Percentiles rank a stretch among this genome's conserved stretches.
Conservation (phyloP, 2,113 vertebrate genomes). For the Orcinus orca region DNA sequence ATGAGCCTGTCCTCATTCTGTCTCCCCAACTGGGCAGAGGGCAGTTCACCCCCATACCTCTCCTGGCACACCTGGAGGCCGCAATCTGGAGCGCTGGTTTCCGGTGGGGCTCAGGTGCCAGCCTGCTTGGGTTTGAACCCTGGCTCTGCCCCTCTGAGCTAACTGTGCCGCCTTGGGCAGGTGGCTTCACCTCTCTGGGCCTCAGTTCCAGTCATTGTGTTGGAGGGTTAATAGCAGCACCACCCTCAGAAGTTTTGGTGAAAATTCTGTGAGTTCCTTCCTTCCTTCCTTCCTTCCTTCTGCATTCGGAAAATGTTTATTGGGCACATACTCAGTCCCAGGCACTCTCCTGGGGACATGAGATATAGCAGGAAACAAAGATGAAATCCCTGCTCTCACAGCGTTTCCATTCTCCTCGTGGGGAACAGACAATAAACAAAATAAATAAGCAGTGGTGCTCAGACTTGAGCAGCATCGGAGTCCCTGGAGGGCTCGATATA, state of each 20-base stretch:
- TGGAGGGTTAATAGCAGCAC: neutral
- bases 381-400: neutral
- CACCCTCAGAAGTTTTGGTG: neutral
- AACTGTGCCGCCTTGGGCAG: neutral
- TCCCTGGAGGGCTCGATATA: neutral
- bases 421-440: neutral
- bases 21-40: neutral
- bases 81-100: neutral
- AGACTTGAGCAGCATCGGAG: accelerated
- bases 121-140: neutral
- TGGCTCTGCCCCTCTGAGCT: neutral
- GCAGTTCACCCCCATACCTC: neutral
- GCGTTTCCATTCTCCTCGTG: neutral
- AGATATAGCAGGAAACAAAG: neutral
- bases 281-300: neutral
- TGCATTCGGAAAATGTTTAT: neutral
- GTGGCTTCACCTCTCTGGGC: neutral
- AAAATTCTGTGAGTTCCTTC: neutral
- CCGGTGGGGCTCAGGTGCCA: neutral
- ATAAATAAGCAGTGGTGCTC: neutral
- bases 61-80: accelerated
- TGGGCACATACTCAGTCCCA: neutral
- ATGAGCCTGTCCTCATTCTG: neutral
- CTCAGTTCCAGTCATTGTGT: neutral
- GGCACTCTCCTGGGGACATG: neutral